Base-by-base conservation (phyloP, 2,797 vertebrate species). In the Silurus aristotelis region DNA sequence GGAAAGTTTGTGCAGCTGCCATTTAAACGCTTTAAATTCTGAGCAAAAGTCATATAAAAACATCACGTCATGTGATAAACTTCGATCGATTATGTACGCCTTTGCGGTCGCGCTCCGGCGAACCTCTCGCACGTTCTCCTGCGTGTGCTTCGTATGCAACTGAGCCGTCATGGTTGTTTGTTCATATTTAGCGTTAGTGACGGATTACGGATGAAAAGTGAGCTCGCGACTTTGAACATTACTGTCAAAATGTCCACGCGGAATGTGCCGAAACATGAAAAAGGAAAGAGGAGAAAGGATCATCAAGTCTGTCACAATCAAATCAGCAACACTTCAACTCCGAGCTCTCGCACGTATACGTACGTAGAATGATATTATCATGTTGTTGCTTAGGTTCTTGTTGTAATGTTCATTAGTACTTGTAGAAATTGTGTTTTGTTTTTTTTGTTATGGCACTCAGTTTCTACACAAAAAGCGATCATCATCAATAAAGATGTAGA, bases 291-390 rank as follows among this genome's bases (percentile, higher is more conserved):
- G 1, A 64, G 14, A 67, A 31, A 67, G 4, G 63, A 67, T 80
- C 79, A 67, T 80, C 79, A 67, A 80, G 46, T 67, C 46, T 46
- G 20, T 80, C n/a, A 46, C 79, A 55, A 67, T 80, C 79, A 67
- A 80, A 80, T 80, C 87, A 67, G 38, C 75, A 75, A 68, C 77
- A 70, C 63, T 80, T 67, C 79, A 31, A 27, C 14, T 80, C 38
- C 12, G 60, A 63, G 38, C 38, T 48, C 77, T 80, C 63, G 12
- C 63, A 67, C 38, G 79, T 52, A 27, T 13, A 6, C 27, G 3
- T 20, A 67, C 48, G 46, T 31, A 31, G 38, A 80, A 67, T 20
- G 8, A 31, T 48, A 52, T 27, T 20, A 67, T 14, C 22, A 27
- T 55, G 79, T 27, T 80, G 17, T 64, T 7, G 76, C 46, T 80